These are phyloP conservation scores for Sinhomidia bicolor DNA, from an alignment of 2,888 invertebrate species.

Conservation along the genomic window DNA sequence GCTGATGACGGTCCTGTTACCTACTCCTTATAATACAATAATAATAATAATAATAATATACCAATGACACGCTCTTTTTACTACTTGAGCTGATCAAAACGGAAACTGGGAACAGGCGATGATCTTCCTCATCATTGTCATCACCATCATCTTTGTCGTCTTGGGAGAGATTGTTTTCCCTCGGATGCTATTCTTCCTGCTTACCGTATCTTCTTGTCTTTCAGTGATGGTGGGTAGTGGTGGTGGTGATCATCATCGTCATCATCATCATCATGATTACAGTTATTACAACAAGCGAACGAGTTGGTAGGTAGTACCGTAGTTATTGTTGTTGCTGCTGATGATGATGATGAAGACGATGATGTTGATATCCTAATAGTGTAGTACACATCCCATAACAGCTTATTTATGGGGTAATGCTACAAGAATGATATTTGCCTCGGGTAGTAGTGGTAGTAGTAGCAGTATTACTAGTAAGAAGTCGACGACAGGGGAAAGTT, in stretches of 20 bases:
- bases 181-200: neutral
- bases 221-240: slow-evolving; percentile 22
- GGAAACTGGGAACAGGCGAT: slow-evolving; percentile 31
- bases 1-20: no score
- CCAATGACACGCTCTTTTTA: neutral
- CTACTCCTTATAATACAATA: no score
- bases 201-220: neutral
- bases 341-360: neutral
- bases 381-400: slow-evolving; percentile 32
- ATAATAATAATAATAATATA: no score
- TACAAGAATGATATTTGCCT: slow-evolving; percentile 21
- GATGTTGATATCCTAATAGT: neutral
- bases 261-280: slow-evolving; percentile 28
- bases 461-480: no score
- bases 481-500: slow-evolving; percentile 26
- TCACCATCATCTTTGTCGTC: slow-evolving; percentile 20
- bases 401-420: slow-evolving; percentile 43
- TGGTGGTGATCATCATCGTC: slow-evolving; percentile 33
- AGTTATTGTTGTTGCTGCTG: no score
- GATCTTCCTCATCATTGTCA: neutral
- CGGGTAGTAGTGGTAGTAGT: no score
- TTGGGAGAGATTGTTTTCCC: slow-evolving; percentile 45
- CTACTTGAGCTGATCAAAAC: neutral
- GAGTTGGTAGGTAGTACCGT: neutral
- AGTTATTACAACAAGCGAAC: neutral